Percentiles rank a stretch among this genome's conserved stretches.
These are phyloP conservation scores for Apistogramma diplotaenia DNA, from an alignment of 2,113 vertebrate species.

Conservation along the genomic window DNA sequence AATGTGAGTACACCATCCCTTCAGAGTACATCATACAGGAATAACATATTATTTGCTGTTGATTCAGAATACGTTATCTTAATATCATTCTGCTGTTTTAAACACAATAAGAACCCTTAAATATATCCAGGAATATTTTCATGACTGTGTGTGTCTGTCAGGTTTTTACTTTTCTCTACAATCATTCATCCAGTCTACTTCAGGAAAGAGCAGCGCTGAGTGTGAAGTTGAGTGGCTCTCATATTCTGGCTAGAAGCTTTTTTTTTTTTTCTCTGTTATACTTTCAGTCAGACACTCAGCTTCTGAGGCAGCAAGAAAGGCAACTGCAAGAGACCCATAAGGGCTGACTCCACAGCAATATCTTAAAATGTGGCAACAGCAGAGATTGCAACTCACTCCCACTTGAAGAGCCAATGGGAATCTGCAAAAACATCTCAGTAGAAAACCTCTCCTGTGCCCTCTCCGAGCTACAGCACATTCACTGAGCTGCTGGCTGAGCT, in stretches of 20 bases:
- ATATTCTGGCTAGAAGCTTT: not conserved
- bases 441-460: not conserved
- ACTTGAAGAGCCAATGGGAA: not conserved
- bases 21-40: not conserved
- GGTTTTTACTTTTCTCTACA: not conserved
- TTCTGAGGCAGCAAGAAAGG: not conserved
- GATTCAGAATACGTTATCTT: not conserved
- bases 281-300: not conserved
- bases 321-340: not conserved
- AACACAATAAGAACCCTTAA: not conserved
- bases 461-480: not conserved
- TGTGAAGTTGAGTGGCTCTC: not conserved
- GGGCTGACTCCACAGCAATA: not conserved
- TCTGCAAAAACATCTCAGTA: not conserved
- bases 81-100: not conserved
- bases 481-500: not conserved
- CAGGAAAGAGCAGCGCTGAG: not conserved
- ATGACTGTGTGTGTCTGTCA: not conserved
- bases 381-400: not conserved
- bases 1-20: not conserved
- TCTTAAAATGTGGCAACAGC: not conserved
- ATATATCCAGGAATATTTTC: not conserved
- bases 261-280: not conserved
- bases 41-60: not conserved
- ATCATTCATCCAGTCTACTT: not conserved